phyloP scores from a whole-genome alignment of 2,888 invertebrate genomes.

The Dioctria rufipes region DNA sequence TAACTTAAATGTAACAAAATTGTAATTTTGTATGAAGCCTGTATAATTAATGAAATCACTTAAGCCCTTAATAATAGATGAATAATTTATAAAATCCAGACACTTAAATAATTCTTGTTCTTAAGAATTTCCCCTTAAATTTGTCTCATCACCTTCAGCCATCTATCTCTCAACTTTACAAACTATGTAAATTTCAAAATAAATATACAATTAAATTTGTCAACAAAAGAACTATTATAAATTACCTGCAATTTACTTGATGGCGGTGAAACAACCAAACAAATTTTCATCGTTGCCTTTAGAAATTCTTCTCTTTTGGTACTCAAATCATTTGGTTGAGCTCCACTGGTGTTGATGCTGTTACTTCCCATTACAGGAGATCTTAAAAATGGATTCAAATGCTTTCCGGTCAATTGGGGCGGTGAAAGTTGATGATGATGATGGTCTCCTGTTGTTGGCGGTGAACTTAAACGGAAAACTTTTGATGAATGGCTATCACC shows the following conservation, averaged over 20 bases:
- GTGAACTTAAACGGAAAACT: neutral
- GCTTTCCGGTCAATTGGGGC: conserved; percentile 62
- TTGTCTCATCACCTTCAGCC: too few relatives aligned
- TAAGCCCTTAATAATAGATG: too few relatives aligned
- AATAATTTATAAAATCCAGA: too few relatives aligned
- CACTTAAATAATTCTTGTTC: too few relatives aligned
- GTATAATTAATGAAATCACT: too few relatives aligned
- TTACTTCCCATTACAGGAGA: conserved; percentile 61
- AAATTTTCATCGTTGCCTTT: conserved; percentile 82
- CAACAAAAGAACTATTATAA: conserved; percentile 25
- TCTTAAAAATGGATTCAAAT: conserved; percentile 67
- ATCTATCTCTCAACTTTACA: too few relatives aligned
- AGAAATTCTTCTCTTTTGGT: conserved; percentile 79
- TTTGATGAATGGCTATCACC: conserved; percentile 4
- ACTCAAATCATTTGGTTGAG: conserved; percentile 65
- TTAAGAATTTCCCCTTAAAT: too few relatives aligned
- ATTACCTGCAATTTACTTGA: conserved; percentile 70
- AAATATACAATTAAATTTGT: neutral
- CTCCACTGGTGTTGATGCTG: conserved; percentile 28
- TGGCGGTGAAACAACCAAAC: conserved; percentile 81
- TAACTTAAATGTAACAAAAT: too few relatives aligned
- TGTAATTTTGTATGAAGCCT: too few relatives aligned
- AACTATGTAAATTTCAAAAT: too few relatives aligned
- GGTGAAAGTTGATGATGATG: conserved; percentile 19
- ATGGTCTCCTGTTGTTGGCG: neutral